These are phyloP conservation scores for Danio kyathit DNA, from an alignment of 2,797 vertebrate species.

Conservation along the genomic window DNA sequence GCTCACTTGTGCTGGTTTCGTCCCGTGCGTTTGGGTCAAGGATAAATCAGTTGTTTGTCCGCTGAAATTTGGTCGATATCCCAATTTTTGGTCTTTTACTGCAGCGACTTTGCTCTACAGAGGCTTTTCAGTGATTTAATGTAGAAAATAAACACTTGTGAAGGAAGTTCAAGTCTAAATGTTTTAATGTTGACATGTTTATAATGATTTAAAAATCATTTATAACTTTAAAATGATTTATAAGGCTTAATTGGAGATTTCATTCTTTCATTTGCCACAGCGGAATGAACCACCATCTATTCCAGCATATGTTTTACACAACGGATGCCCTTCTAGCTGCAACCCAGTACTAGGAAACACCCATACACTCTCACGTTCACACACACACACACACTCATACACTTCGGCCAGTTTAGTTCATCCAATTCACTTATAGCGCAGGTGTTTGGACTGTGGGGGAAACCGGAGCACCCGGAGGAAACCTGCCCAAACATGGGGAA, in stretches of 20 bases:
- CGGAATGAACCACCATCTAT: too few relatives aligned
- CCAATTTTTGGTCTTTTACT: background rate
- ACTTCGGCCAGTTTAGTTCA: too few relatives aligned
- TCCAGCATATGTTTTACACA: too few relatives aligned
- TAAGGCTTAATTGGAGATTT: background rate
- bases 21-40: background rate
- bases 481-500: too few relatives aligned
- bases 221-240: background rate
- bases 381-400: too few relatives aligned
- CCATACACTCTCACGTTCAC: too few relatives aligned
- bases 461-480: too few relatives aligned
- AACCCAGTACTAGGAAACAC: too few relatives aligned
- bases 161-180: background rate
- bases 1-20: conserved; percentile 17
- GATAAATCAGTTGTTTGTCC: background rate
- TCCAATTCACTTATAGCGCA: too few relatives aligned
- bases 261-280: too few relatives aligned
- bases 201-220: background rate
- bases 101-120: background rate
- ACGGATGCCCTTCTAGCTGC: too few relatives aligned
- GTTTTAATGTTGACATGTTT: background rate
- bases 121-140: background rate
- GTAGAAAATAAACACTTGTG: background rate
- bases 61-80: background rate
- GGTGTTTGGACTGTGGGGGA: too few relatives aligned